Evolutionary conservation across 2,113 vertebrate species (phyloP).

Genomic region (Myotis yumanensis): DNA sequence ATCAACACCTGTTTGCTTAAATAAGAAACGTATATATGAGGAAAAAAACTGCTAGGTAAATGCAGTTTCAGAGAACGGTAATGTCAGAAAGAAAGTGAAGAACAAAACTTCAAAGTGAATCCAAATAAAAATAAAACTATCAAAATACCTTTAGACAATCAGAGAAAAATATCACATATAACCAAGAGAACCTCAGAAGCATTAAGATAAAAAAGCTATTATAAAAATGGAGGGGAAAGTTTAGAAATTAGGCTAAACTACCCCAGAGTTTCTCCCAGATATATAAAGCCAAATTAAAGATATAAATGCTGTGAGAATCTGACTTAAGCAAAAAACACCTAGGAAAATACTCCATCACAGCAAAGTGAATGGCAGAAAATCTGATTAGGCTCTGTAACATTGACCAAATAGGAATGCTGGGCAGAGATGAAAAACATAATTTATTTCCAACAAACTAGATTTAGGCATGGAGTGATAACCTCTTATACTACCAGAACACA

Average conservation of each 20-base stretch:
- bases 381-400: conserved; percentile 58
- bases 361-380: conserved; percentile 74
- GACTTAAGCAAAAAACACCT: conserved; percentile 63
- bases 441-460: conserved; percentile 68
- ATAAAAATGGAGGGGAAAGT: not conserved
- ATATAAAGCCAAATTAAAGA: conserved; percentile 62
- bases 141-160: not conserved
- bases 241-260: conserved; percentile 35
- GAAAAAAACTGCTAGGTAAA: not conserved
- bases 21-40: not conserved
- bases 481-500: conserved; percentile 36
- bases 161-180: not conserved
- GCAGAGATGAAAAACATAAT: conserved; percentile 57
- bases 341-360: conserved; percentile 61
- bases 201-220: conserved; percentile 32
- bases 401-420: conserved; percentile 54
- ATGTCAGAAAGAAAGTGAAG: not conserved
- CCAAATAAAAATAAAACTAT: conserved; percentile 5
- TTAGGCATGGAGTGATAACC: conserved; percentile 47
- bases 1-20: not conserved
- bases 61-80: not conserved
- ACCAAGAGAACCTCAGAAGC: not conserved
- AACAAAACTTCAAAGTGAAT: not conserved
- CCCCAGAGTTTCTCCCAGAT: not conserved
- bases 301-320: conserved; percentile 51